These are phyloP conservation scores for Parauchenoglanis punctatus DNA, from an alignment of 2,797 vertebrate genomes.

Conservation along the genomic window DNA sequence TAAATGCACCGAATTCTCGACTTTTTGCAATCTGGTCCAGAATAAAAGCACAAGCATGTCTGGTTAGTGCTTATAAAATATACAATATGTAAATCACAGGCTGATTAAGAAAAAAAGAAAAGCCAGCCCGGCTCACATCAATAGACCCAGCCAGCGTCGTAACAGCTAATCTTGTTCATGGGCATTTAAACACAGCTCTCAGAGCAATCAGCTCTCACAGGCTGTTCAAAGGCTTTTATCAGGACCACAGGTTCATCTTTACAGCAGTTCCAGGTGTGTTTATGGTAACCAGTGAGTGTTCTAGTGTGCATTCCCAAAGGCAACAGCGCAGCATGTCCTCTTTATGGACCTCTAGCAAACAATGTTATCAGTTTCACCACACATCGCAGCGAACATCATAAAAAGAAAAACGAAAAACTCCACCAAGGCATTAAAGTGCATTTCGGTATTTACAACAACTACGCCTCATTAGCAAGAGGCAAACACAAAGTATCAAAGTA, in stretches of 20 bases:
- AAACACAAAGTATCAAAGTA: neutral
- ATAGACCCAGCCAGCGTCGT: neutral
- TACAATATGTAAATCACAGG: neutral
- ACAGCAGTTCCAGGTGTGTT: conserved; percentile 41
- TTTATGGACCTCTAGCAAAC: conserved; percentile 45
- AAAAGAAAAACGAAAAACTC: conserved; percentile 16
- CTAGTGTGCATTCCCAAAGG: conserved; percentile 3
- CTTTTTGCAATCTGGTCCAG: neutral
- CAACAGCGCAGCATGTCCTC: conserved; percentile 13
- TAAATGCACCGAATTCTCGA: neutral
- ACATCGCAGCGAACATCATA: conserved; percentile 33
- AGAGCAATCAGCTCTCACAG: conserved; percentile 40
- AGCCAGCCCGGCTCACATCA: neutral
- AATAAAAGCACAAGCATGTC: neutral
- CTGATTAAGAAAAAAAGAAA: neutral
- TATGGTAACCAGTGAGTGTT: conserved; percentile 7
- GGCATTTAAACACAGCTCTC: conserved; percentile 14
- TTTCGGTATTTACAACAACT: neutral
- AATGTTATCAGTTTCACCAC: conserved; percentile 38
- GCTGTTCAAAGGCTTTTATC: conserved; percentile 50
- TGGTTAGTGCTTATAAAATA: neutral
- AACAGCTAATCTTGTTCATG: neutral
- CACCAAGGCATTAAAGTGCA: neutral
- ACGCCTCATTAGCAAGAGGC: neutral
- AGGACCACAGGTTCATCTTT: conserved; percentile 47